These are phyloP conservation scores for Acipenser oxyrinchus DNA, from an alignment of 2,797 vertebrate genomes.

Conservation along the genomic window DNA sequence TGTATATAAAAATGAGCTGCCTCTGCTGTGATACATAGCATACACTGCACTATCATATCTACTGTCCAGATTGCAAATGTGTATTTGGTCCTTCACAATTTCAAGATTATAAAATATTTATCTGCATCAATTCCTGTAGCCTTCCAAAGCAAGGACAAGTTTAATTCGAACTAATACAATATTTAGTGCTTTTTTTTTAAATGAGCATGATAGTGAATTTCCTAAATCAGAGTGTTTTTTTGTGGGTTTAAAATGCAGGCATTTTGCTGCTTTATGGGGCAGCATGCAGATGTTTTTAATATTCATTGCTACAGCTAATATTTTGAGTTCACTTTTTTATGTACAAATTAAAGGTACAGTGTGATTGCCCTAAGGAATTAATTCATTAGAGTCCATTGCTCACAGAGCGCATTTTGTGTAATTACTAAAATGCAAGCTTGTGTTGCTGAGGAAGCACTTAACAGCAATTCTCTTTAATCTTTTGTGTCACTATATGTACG, in stretches of 20 bases:
- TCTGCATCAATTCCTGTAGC: too few species aligned
- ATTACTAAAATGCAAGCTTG: constrained; percentile 4
- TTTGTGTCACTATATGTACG: not conserved
- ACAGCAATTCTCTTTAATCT: constrained; percentile 14
- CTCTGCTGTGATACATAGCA: too few species aligned
- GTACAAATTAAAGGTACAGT: constrained; percentile 5
- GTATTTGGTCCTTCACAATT: too few species aligned
- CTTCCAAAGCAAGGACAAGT: too few species aligned
- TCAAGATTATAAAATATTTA: too few species aligned
- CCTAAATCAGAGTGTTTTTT: not conserved
- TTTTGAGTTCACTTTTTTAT: constrained; percentile 1
- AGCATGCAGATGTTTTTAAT: not conserved
- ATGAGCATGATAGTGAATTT: too few species aligned
- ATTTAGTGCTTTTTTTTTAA: too few species aligned
- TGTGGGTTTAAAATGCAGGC: not conserved
- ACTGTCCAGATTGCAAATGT: too few species aligned
- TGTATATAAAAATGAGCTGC: too few species aligned
- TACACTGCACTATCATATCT: too few species aligned
- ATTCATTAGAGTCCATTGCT: not conserved
- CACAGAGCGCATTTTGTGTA: not conserved
- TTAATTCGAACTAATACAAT: too few species aligned
- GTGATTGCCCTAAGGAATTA: not conserved
- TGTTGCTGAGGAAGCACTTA: constrained; percentile 16
- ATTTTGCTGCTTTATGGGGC: not conserved
- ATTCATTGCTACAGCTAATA: not conserved